Percentiles rank a stretch among this genome's conserved stretches.
Evolutionary conservation across 2,888 invertebrate species (phyloP).

Genomic region (Drepana falcataria): DNA sequence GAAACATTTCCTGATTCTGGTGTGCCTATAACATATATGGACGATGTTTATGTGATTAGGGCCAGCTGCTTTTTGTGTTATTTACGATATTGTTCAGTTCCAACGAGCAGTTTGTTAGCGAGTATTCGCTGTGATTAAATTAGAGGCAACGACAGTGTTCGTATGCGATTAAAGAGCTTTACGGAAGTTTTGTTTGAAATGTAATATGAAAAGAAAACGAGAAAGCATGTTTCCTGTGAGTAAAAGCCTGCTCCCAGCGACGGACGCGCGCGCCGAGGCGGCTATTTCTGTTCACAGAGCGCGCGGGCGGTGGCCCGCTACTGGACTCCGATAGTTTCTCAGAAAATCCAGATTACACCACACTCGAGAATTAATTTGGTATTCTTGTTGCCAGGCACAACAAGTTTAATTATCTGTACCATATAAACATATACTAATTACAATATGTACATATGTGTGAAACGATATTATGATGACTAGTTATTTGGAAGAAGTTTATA

Average conservation of each 20-base stretch:
- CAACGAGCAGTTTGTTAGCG: not conserved
- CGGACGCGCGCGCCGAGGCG: slow-evolving; percentile 22
- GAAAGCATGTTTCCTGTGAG: slow-evolving; percentile 43
- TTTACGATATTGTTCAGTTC: slow-evolving; percentile 11
- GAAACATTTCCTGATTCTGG: slow-evolving; percentile 38
- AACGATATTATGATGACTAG: too few relatives aligned
- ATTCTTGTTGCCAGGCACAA: slow-evolving; percentile 17
- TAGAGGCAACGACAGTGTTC: not conserved
- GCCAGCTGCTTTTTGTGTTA: slow-evolving; percentile 17
- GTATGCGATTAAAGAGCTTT: slow-evolving; percentile 14
- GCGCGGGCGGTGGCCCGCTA: slow-evolving; percentile 33
- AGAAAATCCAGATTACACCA: slow-evolving; percentile 45
- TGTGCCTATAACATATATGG: slow-evolving; percentile 14
- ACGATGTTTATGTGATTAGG: slow-evolving; percentile 8
- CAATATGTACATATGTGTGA: not conserved
- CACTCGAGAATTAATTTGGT: slow-evolving; percentile 34
- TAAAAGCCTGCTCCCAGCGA: slow-evolving; percentile 17
- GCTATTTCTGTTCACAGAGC: slow-evolving; percentile 46
- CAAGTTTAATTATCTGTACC: not conserved
- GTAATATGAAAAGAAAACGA: slow-evolving; percentile 33
- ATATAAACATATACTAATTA: not conserved
- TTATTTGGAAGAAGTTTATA: too few relatives aligned
- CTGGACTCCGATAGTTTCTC: slow-evolving; percentile 46
- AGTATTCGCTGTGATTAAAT: not conserved
- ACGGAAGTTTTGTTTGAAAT: slow-evolving; percentile 20